These are phyloP conservation scores for Notothenia rossii DNA, from an alignment of 2,113 vertebrate species.

Conservation along the genomic window DNA sequence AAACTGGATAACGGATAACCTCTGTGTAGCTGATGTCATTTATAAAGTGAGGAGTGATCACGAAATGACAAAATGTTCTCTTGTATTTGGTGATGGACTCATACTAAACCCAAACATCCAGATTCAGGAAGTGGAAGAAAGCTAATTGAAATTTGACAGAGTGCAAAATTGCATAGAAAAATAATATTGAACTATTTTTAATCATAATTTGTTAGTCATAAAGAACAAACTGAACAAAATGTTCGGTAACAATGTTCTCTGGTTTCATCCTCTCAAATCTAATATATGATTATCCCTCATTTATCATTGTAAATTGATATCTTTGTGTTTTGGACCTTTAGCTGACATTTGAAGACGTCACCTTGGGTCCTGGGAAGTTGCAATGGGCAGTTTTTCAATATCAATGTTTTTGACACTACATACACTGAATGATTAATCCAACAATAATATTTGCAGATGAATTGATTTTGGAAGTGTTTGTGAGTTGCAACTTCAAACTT, in stretches of 20 bases:
- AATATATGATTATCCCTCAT: no score
- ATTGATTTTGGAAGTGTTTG: not conserved
- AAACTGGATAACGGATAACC: constrained; percentile 34
- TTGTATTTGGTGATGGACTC: constrained; percentile 40
- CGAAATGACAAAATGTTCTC: constrained; percentile 5
- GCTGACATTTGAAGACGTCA: not conserved
- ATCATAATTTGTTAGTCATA: not conserved
- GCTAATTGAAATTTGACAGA: not conserved
- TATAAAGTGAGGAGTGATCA: constrained; percentile 17
- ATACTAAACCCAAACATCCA: constrained; percentile 5
- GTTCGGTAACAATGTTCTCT: no score
- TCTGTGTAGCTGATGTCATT: constrained; percentile 8
- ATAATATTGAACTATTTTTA: not conserved
- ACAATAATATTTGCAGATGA: not conserved
- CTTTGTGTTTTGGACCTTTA: not conserved
- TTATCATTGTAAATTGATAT: not conserved
- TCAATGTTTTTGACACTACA: not conserved
- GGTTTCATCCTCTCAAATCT: no score
- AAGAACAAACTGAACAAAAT: no score
- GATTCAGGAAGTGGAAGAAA: not conserved
- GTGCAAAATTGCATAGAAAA: no score
- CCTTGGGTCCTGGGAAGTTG: not conserved
- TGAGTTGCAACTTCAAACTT: not conserved
- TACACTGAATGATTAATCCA: not conserved
- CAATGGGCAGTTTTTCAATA: no score